A percentile compares a stretch with the other conserved stretches of the same genome.
Conservation (phyloP, 2,888 invertebrate genomes). For the Ophion ellenae region DNA sequence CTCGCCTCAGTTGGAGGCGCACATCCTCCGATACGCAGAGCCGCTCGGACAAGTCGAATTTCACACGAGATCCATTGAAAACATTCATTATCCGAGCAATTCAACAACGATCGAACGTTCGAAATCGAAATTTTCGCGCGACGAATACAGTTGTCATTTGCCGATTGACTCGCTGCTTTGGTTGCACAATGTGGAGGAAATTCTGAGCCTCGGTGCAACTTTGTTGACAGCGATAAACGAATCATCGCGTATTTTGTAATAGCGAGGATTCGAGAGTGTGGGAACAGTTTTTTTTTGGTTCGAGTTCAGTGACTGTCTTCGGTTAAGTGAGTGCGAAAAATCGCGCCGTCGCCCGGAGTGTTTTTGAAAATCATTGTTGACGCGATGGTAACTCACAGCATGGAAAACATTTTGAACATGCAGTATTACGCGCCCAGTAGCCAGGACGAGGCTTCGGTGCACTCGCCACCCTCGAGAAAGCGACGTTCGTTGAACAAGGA, state of each 20-base stretch:
- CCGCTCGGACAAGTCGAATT: neutral
- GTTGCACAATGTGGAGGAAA: neutral
- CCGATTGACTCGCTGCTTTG: neutral
- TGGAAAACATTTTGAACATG: slow-evolving; percentile 82
- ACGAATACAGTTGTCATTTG: neutral
- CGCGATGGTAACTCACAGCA: slow-evolving; percentile 81
- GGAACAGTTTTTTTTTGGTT: neutral
- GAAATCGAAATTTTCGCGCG: neutral
- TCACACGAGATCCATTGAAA: neutral
- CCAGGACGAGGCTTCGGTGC: slow-evolving; percentile 73
- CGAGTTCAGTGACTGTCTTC: neutral
- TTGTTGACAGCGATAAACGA: neutral
- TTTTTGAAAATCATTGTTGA: neutral
- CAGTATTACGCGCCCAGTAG: slow-evolving; percentile 78
- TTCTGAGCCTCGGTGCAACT: neutral
- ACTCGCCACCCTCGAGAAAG: slow-evolving; percentile 78
- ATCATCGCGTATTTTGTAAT: neutral
- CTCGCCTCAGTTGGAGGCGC: slow-evolving; percentile 60
- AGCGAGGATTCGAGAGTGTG: neutral
- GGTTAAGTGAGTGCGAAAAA: slow-evolving; percentile 1
- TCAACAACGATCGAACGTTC: neutral
- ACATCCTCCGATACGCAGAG: slow-evolving; percentile 1
- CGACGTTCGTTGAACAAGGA: slow-evolving; percentile 81
- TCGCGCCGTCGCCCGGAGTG: neutral
- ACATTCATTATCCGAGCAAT: neutral